Base-by-base conservation (phyloP, 2,797 vertebrate genomes). In the Paedocypris micromegethes region DNA sequence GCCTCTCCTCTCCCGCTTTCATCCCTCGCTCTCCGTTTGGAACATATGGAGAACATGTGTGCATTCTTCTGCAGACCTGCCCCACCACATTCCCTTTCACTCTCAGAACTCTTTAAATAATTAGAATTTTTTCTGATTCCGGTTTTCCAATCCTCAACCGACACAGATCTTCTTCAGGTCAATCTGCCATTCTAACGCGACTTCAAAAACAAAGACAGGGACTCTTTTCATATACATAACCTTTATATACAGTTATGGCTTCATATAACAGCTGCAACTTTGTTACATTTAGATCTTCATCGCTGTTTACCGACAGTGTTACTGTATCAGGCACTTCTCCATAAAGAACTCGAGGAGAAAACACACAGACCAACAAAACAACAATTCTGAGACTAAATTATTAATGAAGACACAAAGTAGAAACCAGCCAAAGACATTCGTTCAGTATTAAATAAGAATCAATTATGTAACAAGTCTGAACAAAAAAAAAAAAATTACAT, bases 211-310 rank as follows among this genome's bases (percentile, higher is more conserved):
- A 43, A 45, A 58, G 42, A n/a, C 7, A 5, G 37, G 42, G 41
- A 68, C 46, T 59, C 51, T 3, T 51, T n/a, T 67, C 37, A 52
- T 44, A 62, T 78, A 66, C 70, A 74, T 9, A 63, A 63, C 23
- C 46, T 81, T 80, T 81, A 81, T 79, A 49, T 74, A 78, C 75
- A 81, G 46, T 51, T 76, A 79, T 77, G 77, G 79, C 73, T 79
- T 78, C 64, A 77, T 77, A 68, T 75, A 72, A 70, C 68, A 71
- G 64, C 68, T 66, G 68, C 59, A 73, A 47, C 37, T 72, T 38
- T 59, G 39, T 64, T 45, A 49, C 47, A 51, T 50, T 60, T 42
- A 9, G 50, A 55, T 60, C 8, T 44, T 66, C 55, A 46, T 60
- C 23, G 39, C 50, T n/a, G 58, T 58, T 64, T 50, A 67, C 64